Base-by-base conservation (phyloP, 1,140 invertebrate species). In the Eurytemora carolleeae region DNA sequence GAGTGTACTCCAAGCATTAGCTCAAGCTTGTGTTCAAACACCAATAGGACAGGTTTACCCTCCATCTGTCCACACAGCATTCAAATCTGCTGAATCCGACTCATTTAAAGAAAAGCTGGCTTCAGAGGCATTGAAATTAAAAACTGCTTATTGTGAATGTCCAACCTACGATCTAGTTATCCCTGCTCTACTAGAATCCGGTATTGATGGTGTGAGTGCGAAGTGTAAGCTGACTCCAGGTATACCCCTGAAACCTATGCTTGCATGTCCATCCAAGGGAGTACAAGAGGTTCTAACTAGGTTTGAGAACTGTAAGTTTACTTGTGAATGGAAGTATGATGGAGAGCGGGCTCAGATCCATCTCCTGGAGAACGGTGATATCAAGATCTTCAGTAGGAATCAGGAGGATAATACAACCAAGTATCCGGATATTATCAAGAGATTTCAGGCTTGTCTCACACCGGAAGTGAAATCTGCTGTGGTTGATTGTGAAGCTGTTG, bases 301-400 rank as follows among this genome's bases (percentile, higher is more conserved):
- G 60, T 98, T 99, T 73, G 91, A 95, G 63, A 81, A 83, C 24
- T 75, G 86, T 66, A 83, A 86, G 68, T 98, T 99, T 69, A 97
- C 94, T 1, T 98, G 94, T 71, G 96, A 99, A 77, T 99, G 84
- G 80, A 99, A 99, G 73, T 99, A 99, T 72, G 96, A 99, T 73
- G 96, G 96, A 2, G 96, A 99, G 77, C 76, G 96, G 69, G 95
- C 92, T 2, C 96, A 98, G 77, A 87, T 92, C 66, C 88, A 92
- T 69, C 71, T 82, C 1, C 67, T 75, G 23, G 78, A 84, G 53
- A 75, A 82, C 66, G 81, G 83, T 0, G 75, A 77, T 17, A 77
- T 92, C 1, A 79, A 73, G 26, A 87, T 99, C 63, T 99, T 86
- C 73, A 97, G 91, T 70, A 75, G 96, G 59, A 99, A 98, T 76